These are phyloP conservation scores for Sarcophaga peregrina DNA, from an alignment of 1,140 invertebrate species.

Conservation along the genomic window DNA sequence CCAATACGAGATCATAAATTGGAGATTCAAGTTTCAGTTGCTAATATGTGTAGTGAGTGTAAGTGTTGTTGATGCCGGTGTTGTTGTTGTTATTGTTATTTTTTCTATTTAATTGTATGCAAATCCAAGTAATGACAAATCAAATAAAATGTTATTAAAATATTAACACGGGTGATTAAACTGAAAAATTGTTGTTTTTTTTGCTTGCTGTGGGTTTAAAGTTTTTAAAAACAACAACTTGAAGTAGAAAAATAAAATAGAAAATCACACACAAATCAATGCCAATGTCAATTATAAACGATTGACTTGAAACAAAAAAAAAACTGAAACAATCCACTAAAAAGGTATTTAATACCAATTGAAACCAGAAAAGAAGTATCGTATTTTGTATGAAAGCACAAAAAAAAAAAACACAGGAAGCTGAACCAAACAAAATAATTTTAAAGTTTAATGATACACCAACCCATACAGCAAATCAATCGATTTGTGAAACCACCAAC, in stretches of 20 bases:
- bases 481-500: neutral
- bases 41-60: neutral
- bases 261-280: neutral
- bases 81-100: no score
- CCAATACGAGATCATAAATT: slow-evolving; percentile 21
- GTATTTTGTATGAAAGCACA: neutral
- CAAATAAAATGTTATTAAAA: slow-evolving; percentile 28
- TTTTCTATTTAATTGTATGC: neutral
- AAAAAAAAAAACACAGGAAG: slow-evolving; percentile 10
- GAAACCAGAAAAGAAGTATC: no score
- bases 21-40: slow-evolving; percentile 20
- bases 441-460: slow-evolving; percentile 12
- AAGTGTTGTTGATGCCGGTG: neutral
- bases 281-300: neutral
- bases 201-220: neutral
- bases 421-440: slow-evolving; percentile 15
- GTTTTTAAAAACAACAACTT: neutral
- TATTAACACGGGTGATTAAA: slow-evolving; percentile 37
- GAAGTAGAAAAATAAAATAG: neutral
- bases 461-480: neutral
- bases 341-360: no score
- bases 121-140: neutral
- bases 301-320: neutral
- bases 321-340: neutral
- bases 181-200: slow-evolving; percentile 6